phyloP scores from a whole-genome alignment of 2,113 vertebrate species.

The Myrmecobius fasciatus region DNA sequence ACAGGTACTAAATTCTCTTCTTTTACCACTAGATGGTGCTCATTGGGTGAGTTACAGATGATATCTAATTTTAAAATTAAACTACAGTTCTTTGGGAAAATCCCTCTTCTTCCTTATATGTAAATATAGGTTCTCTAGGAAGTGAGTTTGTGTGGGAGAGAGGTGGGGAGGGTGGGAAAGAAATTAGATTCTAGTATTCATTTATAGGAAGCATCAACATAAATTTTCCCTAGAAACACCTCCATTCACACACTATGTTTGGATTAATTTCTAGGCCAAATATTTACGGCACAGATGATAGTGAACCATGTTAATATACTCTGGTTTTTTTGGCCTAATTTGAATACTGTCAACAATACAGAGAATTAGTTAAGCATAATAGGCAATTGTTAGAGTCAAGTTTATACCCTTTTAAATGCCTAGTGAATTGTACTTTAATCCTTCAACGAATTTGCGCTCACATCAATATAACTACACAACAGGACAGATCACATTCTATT shows the following conservation, averaged over 20 bases:
- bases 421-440: neutral
- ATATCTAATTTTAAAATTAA: constrained; percentile 4
- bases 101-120: neutral
- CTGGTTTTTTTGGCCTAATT: neutral
- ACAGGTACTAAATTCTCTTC: neutral
- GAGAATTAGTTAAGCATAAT: neutral
- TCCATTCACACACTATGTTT: neutral
- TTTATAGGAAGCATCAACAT: neutral
- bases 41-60: neutral
- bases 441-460: neutral
- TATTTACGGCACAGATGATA: neutral
- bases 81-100: neutral
- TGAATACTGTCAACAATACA: neutral
- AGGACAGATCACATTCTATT: neutral
- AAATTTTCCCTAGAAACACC: neutral
- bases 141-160: neutral
- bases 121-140: neutral
- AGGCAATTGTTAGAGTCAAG: neutral
- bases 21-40: constrained; percentile 1
- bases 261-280: neutral
- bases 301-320: neutral
- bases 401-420: neutral
- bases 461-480: neutral
- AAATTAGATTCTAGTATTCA: neutral
- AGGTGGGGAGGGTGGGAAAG: neutral